Percentiles rank a stretch among this genome's conserved stretches.
phyloP scores from a whole-genome alignment of 2,113 vertebrate genomes.

The Serranochromis macrocephalus region DNA sequence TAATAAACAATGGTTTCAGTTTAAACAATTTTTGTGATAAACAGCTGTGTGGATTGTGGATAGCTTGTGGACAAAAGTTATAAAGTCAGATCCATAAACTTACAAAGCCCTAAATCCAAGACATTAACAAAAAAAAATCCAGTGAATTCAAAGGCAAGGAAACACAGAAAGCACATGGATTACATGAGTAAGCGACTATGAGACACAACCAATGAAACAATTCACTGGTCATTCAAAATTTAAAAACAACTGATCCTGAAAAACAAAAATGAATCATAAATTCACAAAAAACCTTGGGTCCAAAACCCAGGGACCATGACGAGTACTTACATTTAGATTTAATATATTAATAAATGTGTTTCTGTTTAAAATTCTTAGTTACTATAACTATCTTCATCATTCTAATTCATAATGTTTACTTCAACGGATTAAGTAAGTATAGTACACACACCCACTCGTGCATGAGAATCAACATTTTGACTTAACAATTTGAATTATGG shows the following conservation, averaged over 20 bases:
- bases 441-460: not conserved
- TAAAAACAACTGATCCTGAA: not conserved
- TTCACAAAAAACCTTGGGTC: not conserved
- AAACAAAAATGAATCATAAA: not conserved
- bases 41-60: not conserved
- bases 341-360: not conserved
- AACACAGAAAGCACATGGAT: not conserved
- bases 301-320: not conserved
- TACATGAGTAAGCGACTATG: not conserved
- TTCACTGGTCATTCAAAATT: not conserved
- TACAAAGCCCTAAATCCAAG: not conserved
- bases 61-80: not conserved
- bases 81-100: not conserved
- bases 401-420: not conserved
- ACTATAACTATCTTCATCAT: not conserved
- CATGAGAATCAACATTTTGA: not conserved
- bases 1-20: not conserved
- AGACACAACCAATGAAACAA: not conserved
- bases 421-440: not conserved
- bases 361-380: not conserved
- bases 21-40: not conserved
- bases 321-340: not conserved
- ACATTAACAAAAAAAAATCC: not conserved
- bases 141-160: not conserved
- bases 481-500: not conserved